A percentile compares a stretch with the other conserved stretches of the same genome.
phyloP scores from a whole-genome alignment of 2,888 invertebrate species.

The Agriopis marginaria region DNA sequence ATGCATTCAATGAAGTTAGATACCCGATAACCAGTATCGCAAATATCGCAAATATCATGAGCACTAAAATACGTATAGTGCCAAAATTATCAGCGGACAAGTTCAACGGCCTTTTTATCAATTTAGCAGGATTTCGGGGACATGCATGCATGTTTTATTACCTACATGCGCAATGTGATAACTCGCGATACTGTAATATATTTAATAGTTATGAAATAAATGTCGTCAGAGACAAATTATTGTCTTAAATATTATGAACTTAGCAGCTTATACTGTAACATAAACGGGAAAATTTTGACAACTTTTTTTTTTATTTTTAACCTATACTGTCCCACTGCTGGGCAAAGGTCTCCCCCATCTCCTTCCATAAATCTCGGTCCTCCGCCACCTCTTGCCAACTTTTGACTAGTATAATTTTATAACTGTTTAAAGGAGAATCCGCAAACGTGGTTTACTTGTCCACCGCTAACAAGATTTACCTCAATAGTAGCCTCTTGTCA shows the following conservation, averaged over 20 bases:
- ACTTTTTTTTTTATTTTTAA: no score
- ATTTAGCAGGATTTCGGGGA: conserved; percentile 68
- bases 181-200: conserved; percentile 55
- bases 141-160: conserved; percentile 57
- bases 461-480: no score
- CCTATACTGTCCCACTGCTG: no score
- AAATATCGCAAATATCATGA: conserved; percentile 57
- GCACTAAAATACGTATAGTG: conserved; percentile 51
- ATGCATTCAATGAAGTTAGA: conserved; percentile 46
- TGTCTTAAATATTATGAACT: not conserved
- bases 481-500: no score
- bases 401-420: no score
- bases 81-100: conserved; percentile 64
- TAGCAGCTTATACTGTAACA: no score
- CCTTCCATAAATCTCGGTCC: no score
- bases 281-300: no score
- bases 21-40: conserved; percentile 51
- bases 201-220: conserved; percentile 48
- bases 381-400: no score
- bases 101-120: conserved; percentile 80
- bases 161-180: conserved; percentile 49
- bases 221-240: conserved; percentile 23
- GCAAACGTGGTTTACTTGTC: no score
- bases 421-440: no score
- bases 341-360: no score